phyloP scores from a whole-genome alignment of 2,797 vertebrate genomes.

The Anguilla pacifica region DNA sequence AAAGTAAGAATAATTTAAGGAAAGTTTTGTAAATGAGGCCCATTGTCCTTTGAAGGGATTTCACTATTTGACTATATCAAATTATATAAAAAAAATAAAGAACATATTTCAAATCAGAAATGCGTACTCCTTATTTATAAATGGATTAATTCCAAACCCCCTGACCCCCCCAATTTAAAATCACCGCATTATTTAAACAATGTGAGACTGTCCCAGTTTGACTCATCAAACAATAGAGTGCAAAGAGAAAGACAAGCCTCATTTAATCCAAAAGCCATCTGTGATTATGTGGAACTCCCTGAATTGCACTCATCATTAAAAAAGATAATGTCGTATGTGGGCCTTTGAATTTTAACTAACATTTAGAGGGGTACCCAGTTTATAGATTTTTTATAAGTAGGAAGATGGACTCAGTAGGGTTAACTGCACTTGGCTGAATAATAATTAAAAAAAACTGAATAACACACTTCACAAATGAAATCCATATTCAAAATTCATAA shows the following conservation, averaged over 20 bases:
- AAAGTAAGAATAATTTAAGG: too few relatives aligned
- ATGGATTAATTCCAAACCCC: background rate
- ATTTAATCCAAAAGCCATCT: slow-evolving; percentile 22
- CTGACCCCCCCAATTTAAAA: background rate
- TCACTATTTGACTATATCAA: background rate
- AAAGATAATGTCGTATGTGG: slow-evolving; percentile 2
- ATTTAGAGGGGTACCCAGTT: background rate
- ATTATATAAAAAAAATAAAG: too few relatives aligned
- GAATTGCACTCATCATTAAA: slow-evolving; percentile 21
- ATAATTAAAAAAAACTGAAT: background rate
- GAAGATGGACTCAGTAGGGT: background rate
- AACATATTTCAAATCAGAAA: background rate
- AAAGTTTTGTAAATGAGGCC: too few relatives aligned
- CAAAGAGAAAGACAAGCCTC: slow-evolving; percentile 19
- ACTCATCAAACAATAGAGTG: slow-evolving; percentile 28
- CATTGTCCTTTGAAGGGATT: background rate
- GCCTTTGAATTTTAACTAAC: slow-evolving; percentile 10
- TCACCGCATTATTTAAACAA: background rate
- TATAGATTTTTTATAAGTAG: background rate
- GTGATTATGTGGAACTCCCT: background rate
- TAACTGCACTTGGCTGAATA: background rate
- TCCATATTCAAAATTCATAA: background rate
- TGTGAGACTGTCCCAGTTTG: slow-evolving; percentile 1
- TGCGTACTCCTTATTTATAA: background rate
- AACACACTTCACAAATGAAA: background rate